Conservation (phyloP, 2,888 invertebrate genomes). For the Endomychus coccineus region DNA sequence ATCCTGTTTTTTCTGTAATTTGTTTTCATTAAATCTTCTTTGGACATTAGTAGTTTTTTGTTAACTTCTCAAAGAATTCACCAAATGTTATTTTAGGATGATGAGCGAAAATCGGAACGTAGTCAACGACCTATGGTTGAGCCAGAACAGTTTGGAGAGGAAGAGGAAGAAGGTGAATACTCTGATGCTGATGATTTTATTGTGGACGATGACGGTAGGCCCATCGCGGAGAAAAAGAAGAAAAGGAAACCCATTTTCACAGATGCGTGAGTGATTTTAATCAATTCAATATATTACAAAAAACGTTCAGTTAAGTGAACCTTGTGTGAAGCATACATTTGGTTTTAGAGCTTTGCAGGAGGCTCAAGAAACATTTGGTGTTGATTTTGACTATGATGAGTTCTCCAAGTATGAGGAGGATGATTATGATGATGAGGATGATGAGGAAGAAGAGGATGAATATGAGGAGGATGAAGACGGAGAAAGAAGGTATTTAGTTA, state of each 20-base stretch:
- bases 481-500: slow-evolving; percentile 29
- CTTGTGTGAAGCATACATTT: neutral
- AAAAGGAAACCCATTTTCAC: slow-evolving; percentile 75
- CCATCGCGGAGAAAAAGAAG: slow-evolving; percentile 73
- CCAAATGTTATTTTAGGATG: slow-evolving; percentile 51
- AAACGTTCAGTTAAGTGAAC: neutral
- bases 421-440: slow-evolving; percentile 77
- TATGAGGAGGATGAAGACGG: slow-evolving; percentile 60
- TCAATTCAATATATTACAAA: neutral
- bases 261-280: slow-evolving; percentile 63
- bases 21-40: neutral
- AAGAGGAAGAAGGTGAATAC: slow-evolving; percentile 69
- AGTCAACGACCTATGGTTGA: slow-evolving; percentile 55
- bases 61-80: neutral
- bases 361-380: slow-evolving; percentile 98
- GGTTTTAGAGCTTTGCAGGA: slow-evolving; percentile 75
- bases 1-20: neutral
- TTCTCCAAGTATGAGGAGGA: slow-evolving; percentile 83
- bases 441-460: slow-evolving; percentile 72
- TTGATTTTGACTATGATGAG: slow-evolving; percentile 95
- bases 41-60: neutral
- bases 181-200: slow-evolving; percentile 95
- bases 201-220: slow-evolving; percentile 90
- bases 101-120: slow-evolving; percentile 67
- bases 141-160: slow-evolving; percentile 65